Evolutionary conservation across 2,888 invertebrate species (phyloP), one percentile per base, ranked within the genome.

Genomic region (Tetragonisca angustula): DNA sequence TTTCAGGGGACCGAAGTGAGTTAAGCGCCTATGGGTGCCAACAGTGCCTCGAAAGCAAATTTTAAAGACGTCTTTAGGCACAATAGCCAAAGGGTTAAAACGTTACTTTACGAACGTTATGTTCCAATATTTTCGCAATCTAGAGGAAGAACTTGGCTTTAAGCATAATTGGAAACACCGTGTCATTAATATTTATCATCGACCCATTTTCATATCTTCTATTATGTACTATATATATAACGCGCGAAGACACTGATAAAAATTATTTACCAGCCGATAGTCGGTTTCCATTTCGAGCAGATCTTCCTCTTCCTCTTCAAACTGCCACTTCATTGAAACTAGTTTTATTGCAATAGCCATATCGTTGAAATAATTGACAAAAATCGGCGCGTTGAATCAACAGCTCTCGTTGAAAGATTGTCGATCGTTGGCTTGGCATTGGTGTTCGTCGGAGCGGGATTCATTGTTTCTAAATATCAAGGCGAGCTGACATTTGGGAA

Each of bases 171-270:
- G 67, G 49, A 52, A 43, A 62, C 75, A 75, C 68, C 54, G 64
- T 69, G 64, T 56, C 69, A 50, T 27, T 17, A 27, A 32, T 43
- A 67, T 27, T 80, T 77, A 80, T 80, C 80, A n/a, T 11, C 43
- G 77, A 71, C 77, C 80, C 52, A 71, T 67, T 77, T 50, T 32
- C 65, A n/a, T 77, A 71, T 80, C 80, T 80, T 15, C 65, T 67
- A 59, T 24, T 11, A 69, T 54, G 59, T 65, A 4, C 61, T 52
- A 32, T 19, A 76, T 54, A 43, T 65, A 4, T 71, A 65, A 36
- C 52, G 56, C 76, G 56, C 2, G 64, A 64, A n/a, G 36, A 13
- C 56, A 27, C 11, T 36, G 27, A 36, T 27, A 65, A 65, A 71
- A 80, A 52, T 77, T n/a, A 52, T 61, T 56, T 43, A 15, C 5